Evolutionary conservation across 2,888 invertebrate species (phyloP).

Genomic region (Corythucha ciliata): DNA sequence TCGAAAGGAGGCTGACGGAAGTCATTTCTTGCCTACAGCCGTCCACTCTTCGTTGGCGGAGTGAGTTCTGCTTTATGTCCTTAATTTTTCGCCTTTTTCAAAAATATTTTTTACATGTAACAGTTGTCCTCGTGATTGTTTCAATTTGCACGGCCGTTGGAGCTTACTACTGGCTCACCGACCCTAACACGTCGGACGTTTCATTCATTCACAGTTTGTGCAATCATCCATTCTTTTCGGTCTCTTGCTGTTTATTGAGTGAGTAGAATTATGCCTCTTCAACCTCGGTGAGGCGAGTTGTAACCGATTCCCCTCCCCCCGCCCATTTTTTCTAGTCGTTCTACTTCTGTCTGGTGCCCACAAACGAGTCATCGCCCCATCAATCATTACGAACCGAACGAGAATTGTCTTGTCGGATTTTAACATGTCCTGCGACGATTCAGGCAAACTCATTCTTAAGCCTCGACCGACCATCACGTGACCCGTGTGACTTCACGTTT

Average conservation of each 20-base stretch:
- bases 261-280: conserved; percentile 39
- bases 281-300: not conserved
- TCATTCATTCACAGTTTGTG: conserved; percentile 82
- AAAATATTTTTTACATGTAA: conserved; percentile 35
- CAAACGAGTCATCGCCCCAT: conserved; percentile 90
- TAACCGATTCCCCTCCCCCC: too few species aligned
- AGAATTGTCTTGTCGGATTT: conserved; percentile 85
- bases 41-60: conserved; percentile 88
- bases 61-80: conserved; percentile 47
- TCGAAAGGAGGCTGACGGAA: conserved; percentile 92
- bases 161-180: conserved; percentile 93
- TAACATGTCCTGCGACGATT: conserved; percentile 97
- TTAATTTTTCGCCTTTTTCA: conserved; percentile 1
- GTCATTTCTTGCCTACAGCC: conserved; percentile 94
- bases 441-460: conserved; percentile 87
- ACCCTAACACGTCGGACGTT: conserved; percentile 85
- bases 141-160: conserved; percentile 87
- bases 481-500: too few species aligned
- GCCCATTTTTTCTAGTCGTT: conserved; percentile 53
- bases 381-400: conserved; percentile 87
- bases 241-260: conserved; percentile 76
- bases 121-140: conserved; percentile 77
- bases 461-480: conserved; percentile 69
- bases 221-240: conserved; percentile 90
- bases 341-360: conserved; percentile 89